Conservation (phyloP, 1,140 invertebrate genomes). For the Trichonephila inaurata region DNA sequence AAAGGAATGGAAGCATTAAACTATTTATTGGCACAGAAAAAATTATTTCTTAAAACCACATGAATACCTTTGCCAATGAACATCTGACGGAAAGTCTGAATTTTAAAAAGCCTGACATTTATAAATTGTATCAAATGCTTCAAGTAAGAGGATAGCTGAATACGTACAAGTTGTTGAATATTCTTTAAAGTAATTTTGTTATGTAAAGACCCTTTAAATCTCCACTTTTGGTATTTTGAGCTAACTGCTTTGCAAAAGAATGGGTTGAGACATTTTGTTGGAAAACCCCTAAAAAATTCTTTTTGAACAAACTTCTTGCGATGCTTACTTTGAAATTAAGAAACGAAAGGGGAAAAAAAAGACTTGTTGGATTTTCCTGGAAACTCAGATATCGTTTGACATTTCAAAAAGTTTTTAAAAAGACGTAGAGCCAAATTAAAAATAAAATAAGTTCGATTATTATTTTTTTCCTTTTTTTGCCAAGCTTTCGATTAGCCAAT, state of each 20-base stretch:
- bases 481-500: not conserved
- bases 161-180: too few species aligned
- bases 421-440: conserved; percentile 17
- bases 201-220: too few species aligned
- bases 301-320: not conserved
- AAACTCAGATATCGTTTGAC: conserved; percentile 31
- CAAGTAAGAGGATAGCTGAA: too few species aligned
- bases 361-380: conserved; percentile 6
- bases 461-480: not conserved
- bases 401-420: conserved; percentile 1
- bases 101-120: too few species aligned
- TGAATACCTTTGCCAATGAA: too few species aligned
- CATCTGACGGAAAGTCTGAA: too few species aligned
- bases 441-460: not conserved
- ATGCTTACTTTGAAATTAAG: not conserved
- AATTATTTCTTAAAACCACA: too few species aligned
- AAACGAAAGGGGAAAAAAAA: not conserved
- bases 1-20: too few species aligned
- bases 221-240: not conserved
- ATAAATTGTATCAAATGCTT: too few species aligned
- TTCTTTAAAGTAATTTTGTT: too few species aligned
- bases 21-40: too few species aligned
- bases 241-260: not conserved
- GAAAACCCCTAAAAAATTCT: not conserved
- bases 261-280: not conserved